Evolutionary conservation across 53 echinoderm and acorn worm genomes (phyloP).

Genomic region (Temnopleurus reevesii): DNA sequence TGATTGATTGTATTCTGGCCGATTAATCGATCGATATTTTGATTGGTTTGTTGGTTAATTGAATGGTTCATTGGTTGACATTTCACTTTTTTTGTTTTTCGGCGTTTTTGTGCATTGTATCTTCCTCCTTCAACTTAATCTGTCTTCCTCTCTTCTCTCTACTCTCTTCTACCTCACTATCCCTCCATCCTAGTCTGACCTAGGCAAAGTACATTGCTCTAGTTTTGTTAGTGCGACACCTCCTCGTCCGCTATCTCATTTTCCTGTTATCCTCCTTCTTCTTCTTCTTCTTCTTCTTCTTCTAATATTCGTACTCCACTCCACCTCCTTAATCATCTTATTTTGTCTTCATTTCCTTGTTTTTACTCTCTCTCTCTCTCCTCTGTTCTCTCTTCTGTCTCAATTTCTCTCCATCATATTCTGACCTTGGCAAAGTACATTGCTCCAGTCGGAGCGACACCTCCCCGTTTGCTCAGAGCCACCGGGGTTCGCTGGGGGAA

Average conservation of each 20-base stretch:
- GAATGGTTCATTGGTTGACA: not conserved
- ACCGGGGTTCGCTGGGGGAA: conserved; percentile 24
- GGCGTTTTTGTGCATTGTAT: not conserved
- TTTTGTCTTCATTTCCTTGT: not conserved
- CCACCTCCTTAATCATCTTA: not conserved
- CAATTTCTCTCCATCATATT: not conserved
- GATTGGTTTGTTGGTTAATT: not conserved
- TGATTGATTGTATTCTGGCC: not conserved
- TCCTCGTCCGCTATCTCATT: not conserved
- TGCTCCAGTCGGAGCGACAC: conserved; percentile 11
- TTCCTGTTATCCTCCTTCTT: not conserved
- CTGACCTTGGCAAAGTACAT: conserved; percentile 26
- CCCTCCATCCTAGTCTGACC: not conserved
- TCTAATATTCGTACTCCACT: not conserved
- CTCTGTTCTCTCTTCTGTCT: not conserved
- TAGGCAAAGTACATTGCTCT: not conserved
- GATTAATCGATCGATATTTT: not conserved
- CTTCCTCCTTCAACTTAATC: not conserved
- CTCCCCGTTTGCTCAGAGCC: not conserved
- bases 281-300: not conserved
- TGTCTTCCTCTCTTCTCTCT: not conserved
- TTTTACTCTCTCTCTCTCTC: not conserved
- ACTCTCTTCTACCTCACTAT: not conserved
- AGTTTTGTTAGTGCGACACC: not conserved
- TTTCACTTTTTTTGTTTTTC: not conserved